Base-by-base conservation (phyloP, 2,888 invertebrate genomes). In the Creontiades dilutus region DNA sequence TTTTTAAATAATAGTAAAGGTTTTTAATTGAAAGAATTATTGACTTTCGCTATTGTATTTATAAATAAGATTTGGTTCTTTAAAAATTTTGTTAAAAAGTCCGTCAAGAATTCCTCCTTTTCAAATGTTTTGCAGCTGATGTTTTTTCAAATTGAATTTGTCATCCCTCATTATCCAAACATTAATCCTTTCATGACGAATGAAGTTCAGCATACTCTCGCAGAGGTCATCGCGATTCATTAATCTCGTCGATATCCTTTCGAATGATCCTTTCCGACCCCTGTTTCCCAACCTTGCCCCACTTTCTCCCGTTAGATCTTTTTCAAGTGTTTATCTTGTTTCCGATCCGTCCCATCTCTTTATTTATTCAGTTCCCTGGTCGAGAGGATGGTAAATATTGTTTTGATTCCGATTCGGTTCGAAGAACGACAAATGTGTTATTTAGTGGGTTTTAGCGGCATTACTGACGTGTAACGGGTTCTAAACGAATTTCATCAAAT, bases 171-270 rank as follows among this genome's bases (percentile, higher is more conserved):
- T 68, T 5, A 23, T 23, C 27, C 27, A 4, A 68, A n/a, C 57
- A 68, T 68, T 23, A 19, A 23, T 68, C 68, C 23, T 61, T n/a
- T 19, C 68, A 23, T 68, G 68, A 68, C 23, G 68, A 68, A 68
- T 68, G 68, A 68, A 27, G 68, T 19, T 68, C 19, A 68, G 23
- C 19, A 68, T 23, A 68, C 23, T 9, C 13, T 68, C 23, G 23
- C 23, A 23, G 68, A 68, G 68, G 68, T 68, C 68, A 57, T 1
- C 0, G 68, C 61, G n/a, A n/a, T 68, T 68, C 68, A 68, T 68
- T 23, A 68, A n/a, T 23, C 68, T 68, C 13, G 23, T 5, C 12
- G 23, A 4, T 68, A 68, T 68, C 68, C 68, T 23, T 37, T 19
- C 61, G 68, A 68, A 68, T 12, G 23, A 68, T 27, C 27, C 68